Base-by-base conservation (phyloP, 2,888 invertebrate genomes). In the Aleiodes testaceus region DNA sequence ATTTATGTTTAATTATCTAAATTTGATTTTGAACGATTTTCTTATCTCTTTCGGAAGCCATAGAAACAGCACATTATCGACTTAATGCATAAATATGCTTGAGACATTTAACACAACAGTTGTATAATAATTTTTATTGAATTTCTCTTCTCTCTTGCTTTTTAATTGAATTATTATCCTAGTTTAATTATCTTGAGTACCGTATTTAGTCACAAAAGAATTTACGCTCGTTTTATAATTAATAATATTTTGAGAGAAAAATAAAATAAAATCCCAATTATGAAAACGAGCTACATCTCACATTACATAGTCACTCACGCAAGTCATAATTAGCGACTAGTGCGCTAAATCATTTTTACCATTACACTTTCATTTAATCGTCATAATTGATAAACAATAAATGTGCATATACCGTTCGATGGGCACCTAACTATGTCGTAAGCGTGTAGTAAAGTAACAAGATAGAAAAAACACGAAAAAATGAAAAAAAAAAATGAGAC, bases 301-400 rank as follows among this genome's bases (percentile, higher is more conserved):
- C 59, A 36, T 42, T 42, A 42, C 61, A 66, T 74, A 81, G 77
- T 80, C 77, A 79, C 55, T 69, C 72, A 69, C 73, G 11, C 36
- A 42, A 78, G 74, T 79, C 68, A 68, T 59, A 36, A 36, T 36
- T 36, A 68, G 68, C 49, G 75, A 74, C 77, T 75, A 70, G 78
- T 70, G 75, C 59, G 59, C 59, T 55, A 14, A 14, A 59, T 36
- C 42, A 30, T 36, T 36, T 59, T 59, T 59, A 59, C 59, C 59
- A 59, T 59, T 36, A 36, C 5, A 26, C 7, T 59, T 59, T 22
- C 36, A 59, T 59, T 53, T 5, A 12, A 59, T 18, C 42, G 36
- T 30, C 14, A 36, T 59, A 42, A 36, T 59, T 16, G 42, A 18
- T 42, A 36, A 11, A 49, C 26, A 36, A 36, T 36, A 6, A 36